Evolutionary conservation across 2,113 vertebrate genomes (phyloP).

Genomic region (Myiagra hebetior): DNA sequence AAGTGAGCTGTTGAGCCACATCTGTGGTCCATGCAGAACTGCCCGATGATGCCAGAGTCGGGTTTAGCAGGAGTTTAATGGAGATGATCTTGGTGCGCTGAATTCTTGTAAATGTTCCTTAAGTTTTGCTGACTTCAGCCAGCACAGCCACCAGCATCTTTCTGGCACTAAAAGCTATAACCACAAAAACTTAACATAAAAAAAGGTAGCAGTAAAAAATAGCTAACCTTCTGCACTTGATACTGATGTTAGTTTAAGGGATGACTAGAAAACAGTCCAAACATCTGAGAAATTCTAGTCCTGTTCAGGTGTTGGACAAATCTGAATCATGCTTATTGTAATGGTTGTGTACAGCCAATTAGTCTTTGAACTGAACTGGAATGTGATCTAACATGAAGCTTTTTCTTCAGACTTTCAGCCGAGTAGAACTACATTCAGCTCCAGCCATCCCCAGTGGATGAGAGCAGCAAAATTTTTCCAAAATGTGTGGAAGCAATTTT

Average conservation of each 20-base stretch:
- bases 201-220: neutral
- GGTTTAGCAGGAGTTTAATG: neutral
- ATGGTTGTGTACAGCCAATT: neutral
- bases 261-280: neutral
- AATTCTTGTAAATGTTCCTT: neutral
- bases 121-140: slow-evolving; percentile 31
- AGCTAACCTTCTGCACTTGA: neutral
- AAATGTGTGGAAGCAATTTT: neutral
- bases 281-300: neutral
- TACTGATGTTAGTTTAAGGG: neutral
- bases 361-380: neutral
- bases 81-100: neutral
- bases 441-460: neutral
- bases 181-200: neutral
- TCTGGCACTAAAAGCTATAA: neutral
- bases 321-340: neutral
- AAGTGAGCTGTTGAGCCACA: neutral
- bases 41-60: rapidly evolving
- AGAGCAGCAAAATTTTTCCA: neutral
- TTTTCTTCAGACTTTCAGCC: neutral
- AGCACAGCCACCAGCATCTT: neutral
- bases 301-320: neutral
- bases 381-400: neutral
- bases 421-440: neutral
- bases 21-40: neutral